Evolutionary conservation across 1,140 invertebrate genomes (phyloP), one percentile per base, ranked within the genome.

Genomic region (Andrena cerasifolii): DNA sequence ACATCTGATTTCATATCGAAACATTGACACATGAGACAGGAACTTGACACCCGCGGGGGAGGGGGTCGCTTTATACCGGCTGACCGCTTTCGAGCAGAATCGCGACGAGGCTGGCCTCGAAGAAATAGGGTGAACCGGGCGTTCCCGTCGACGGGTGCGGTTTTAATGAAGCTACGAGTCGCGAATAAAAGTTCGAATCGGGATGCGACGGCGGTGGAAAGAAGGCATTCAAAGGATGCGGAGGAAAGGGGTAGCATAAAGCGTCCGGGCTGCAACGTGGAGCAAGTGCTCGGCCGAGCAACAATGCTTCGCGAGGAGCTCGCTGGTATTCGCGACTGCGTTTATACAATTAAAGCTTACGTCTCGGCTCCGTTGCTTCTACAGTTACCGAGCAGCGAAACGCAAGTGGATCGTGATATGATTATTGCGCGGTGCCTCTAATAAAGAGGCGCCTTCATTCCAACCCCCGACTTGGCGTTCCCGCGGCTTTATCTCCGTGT

Each of bases 311-410:
- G 16, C 21, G 3, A 62, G 70, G 8, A 63, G 40, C 45, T 63
- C 45, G 26, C 53, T 31, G 2, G 51, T 18, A 56, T 28, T n/a
- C 18, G 16, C 45, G 33, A 73, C 53, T 49, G 56, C 53, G 40
- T 73, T 63, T 61, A 51, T 53, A 63, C 33, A 63, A 73, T 73
- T 73, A 73, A 73, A 73, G 47, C 59, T 63, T 40, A 63, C 53
- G 33, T 26, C 14, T 7, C 12, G n/a, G n/a, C n/a, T n/a, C n/a
- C n/a, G n/a, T n/a, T n/a, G n/a, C n/a, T n/a, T n/a, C n/a, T 28
- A n/a, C 31, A 36, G 56, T 59, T 59, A 47, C 28, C 58, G 54
- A 18, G 28, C 31, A 16, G 54, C 6, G 28, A 49, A 61, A 47
- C 45, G 54, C 40, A 33, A 24, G 47, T 18, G 36, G 33, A 74